Conservation (phyloP, 2,888 invertebrate genomes). For the Polymixis lichenea region DNA sequence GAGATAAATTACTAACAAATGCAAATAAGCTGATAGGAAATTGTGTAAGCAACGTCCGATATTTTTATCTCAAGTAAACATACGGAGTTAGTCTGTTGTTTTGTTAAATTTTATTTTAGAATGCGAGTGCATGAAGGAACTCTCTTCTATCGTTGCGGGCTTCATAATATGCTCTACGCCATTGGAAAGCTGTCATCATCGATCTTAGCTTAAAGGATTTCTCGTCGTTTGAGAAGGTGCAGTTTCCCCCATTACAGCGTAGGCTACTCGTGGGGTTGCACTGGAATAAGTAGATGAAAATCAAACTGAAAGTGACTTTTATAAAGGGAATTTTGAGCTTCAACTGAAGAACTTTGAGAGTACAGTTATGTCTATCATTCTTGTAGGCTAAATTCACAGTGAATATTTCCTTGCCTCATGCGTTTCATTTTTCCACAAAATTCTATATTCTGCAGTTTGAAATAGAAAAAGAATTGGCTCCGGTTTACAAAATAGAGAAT, state of each 20-base stretch:
- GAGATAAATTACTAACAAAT: slow-evolving; percentile 28
- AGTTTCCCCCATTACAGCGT: neutral
- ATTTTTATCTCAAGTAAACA: slow-evolving; percentile 43
- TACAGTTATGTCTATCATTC: neutral
- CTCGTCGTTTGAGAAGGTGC: neutral
- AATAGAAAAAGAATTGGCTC: neutral
- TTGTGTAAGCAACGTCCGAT: slow-evolving; percentile 34
- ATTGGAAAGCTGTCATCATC: slow-evolving; percentile 32
- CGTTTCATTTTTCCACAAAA: neutral
- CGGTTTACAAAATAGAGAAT: neutral
- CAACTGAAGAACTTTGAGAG: neutral
- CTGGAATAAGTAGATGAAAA: slow-evolving; percentile 9
- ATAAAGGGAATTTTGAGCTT: neutral
- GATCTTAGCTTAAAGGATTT: slow-evolving; percentile 31
- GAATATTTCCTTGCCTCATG: neutral
- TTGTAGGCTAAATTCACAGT: neutral
- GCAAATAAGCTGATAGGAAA: slow-evolving; percentile 32
- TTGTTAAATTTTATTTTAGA: slow-evolving; percentile 24
- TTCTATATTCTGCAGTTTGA: neutral
- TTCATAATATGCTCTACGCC: slow-evolving; percentile 4
- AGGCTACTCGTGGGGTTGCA: neutral
- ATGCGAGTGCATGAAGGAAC: slow-evolving; percentile 2
- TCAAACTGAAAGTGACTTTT: neutral
- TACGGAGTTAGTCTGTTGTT: slow-evolving; percentile 17
- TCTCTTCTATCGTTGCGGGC: slow-evolving; percentile 11